These are phyloP conservation scores for Stegostoma tigrinum DNA, from an alignment of 2,113 vertebrate species.

Conservation along the genomic window DNA sequence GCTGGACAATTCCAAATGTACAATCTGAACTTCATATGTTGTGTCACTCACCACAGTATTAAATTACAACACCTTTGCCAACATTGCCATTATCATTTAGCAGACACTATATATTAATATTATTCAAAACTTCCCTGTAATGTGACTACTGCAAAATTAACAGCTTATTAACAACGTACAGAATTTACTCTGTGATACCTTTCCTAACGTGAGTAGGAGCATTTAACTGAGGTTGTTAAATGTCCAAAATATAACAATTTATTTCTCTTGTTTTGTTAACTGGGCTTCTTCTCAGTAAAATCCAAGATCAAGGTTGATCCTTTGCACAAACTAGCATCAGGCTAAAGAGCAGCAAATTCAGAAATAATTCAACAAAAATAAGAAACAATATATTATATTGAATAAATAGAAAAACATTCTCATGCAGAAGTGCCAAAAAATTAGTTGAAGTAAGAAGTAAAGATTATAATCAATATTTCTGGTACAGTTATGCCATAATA, in stretches of 20 bases:
- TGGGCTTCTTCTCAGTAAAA: neutral
- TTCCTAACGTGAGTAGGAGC: neutral
- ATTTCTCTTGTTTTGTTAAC: neutral
- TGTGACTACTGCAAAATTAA: neutral
- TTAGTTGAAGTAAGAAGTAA: constrained; percentile 4
- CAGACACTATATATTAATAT: neutral
- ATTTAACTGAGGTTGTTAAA: neutral
- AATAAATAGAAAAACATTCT: neutral
- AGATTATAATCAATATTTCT: neutral
- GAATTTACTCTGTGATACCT: neutral
- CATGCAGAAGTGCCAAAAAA: neutral
- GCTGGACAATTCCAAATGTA: neutral
- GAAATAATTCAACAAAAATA: neutral
- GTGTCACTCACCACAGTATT: neutral
- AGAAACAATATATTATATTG: neutral
- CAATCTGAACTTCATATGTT: neutral
- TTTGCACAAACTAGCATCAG: neutral
- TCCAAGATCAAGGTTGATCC: neutral
- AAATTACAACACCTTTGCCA: neutral
- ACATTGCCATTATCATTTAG: neutral
- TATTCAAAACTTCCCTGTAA: neutral
- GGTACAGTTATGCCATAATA: neutral
- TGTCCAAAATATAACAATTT: neutral
- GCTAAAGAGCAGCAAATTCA: neutral
- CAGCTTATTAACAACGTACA: neutral